phyloP scores from a whole-genome alignment of 2,888 invertebrate genomes.

The Serrognathus titanus region DNA sequence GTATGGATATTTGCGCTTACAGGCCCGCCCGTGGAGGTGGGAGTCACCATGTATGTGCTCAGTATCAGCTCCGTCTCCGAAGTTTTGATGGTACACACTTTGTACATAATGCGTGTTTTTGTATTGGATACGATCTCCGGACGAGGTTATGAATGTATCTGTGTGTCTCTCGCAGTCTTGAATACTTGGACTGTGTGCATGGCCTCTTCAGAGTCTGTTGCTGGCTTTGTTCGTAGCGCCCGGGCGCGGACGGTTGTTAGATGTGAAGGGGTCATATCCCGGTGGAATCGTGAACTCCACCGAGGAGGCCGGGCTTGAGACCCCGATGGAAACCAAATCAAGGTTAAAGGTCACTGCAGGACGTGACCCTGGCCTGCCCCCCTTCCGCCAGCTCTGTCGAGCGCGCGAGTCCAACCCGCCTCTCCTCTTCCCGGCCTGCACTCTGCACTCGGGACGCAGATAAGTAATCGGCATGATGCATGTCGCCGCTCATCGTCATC shows the following conservation, averaged over 20 bases:
- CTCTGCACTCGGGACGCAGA: constrained; percentile 39
- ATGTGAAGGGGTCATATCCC: constrained; percentile 23
- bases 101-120: constrained; percentile 11
- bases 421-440: constrained; percentile 32
- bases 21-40: constrained; percentile 96
- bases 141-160: constrained; percentile 34
- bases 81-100: constrained; percentile 82
- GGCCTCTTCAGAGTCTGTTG: constrained; percentile 46
- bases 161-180: constrained; percentile 53
- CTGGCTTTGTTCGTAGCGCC: constrained; percentile 33
- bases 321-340: constrained; percentile 81
- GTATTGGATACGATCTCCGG: constrained; percentile 9
- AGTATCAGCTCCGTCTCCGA: constrained; percentile 98
- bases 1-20: constrained; percentile 52
- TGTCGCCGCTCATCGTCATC: constrained; percentile 17
- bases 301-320: constrained; percentile 54
- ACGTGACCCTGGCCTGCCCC: constrained; percentile 65
- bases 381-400: constrained; percentile 42
- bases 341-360: constrained; percentile 68
- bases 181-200: constrained; percentile 61
- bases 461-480: constrained; percentile 45
- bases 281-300: constrained; percentile 32
- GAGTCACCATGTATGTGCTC: constrained; percentile 97
- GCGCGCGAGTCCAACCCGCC: constrained; percentile 43
- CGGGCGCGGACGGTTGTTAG: constrained; percentile 24